Percentiles rank a stretch among this genome's conserved stretches.
Conservation (phyloP, 2,797 vertebrate species). For the Hyperoplus lanceolatus region DNA sequence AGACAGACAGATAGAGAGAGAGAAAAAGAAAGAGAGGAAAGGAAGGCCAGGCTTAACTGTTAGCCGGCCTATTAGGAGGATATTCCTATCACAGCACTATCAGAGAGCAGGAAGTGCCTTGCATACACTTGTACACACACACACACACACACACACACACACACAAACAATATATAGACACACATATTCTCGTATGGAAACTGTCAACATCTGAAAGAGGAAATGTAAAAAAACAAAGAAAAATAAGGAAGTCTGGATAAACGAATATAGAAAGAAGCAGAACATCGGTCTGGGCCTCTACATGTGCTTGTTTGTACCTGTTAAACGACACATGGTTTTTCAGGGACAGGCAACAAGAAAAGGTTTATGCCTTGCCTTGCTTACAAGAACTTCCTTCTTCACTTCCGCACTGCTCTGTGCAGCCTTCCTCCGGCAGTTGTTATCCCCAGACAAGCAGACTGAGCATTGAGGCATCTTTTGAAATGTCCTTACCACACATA, state of each 20-base stretch:
- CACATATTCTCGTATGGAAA: conserved; percentile 25
- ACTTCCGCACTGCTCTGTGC: conserved; percentile 3
- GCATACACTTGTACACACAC: conserved; percentile 32
- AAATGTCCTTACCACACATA: conserved; percentile 30
- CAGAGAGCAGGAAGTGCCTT: conserved; percentile 74
- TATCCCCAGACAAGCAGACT: conserved; percentile 46
- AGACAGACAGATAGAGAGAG: conserved; percentile 2
- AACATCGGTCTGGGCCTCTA: conserved; percentile 15
- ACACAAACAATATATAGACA: conserved; percentile 18
- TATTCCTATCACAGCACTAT: conserved; percentile 68
- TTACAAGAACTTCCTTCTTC: conserved; percentile 35
- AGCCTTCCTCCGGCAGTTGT: conserved; percentile 44
- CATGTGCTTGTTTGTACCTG: conserved; percentile 39
- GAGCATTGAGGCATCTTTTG: conserved; percentile 49
- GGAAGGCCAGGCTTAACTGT: conserved; percentile 32
- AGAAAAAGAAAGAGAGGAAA: conserved; percentile 10
- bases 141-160: conserved; percentile 7
- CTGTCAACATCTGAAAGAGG: conserved; percentile 64
- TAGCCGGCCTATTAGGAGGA: conserved; percentile 54
- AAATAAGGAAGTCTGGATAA: conserved; percentile 49
- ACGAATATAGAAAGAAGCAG: conserved; percentile 52
- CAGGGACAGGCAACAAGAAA: conserved; percentile 27
- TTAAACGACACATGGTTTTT: conserved; percentile 32
- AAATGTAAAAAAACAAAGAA: conserved; percentile 49
- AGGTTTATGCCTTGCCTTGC: conserved; percentile 19